Evolutionary conservation across 1,140 invertebrate genomes (phyloP).

Genomic region (Bemisia tabaci): DNA sequence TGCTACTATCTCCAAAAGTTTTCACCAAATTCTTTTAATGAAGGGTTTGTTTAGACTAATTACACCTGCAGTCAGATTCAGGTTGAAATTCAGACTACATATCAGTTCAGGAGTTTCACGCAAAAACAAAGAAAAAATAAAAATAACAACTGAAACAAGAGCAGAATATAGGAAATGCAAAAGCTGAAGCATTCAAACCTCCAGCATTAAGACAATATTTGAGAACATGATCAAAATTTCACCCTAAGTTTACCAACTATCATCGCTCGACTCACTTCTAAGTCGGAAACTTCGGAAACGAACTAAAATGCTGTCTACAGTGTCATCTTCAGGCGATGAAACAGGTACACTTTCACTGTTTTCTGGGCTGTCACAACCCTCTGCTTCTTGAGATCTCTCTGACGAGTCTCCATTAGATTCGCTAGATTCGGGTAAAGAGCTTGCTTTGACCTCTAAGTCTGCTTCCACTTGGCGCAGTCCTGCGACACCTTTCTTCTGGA

Average conservation of each 20-base stretch:
- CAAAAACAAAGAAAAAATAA: too few relatives aligned
- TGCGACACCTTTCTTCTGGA: conserved; percentile 69
- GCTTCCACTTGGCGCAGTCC: conserved; percentile 33
- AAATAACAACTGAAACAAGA: too few relatives aligned
- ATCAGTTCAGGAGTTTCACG: too few relatives aligned
- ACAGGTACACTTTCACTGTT: not conserved
- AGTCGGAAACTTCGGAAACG: not conserved
- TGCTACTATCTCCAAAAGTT: too few relatives aligned
- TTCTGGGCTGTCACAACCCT: not conserved
- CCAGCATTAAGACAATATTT: too few relatives aligned
- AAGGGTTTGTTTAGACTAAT: too few relatives aligned
- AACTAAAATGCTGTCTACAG: not conserved
- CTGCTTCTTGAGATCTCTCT: not conserved
- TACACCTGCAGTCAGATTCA: too few relatives aligned
- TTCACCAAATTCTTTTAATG: too few relatives aligned
- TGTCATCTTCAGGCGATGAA: not conserved
- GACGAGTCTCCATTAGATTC: not conserved
- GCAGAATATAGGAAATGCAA: too few relatives aligned
- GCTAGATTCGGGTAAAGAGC: not conserved
- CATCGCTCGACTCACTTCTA: not conserved
- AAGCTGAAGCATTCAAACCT: too few relatives aligned
- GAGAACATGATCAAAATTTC: too few relatives aligned
- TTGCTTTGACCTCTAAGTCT: not conserved
- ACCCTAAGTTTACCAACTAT: not conserved
- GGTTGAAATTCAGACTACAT: too few relatives aligned